phyloP scores from a whole-genome alignment of 2,888 invertebrate species.

The Psococerastis gibbosa region DNA sequence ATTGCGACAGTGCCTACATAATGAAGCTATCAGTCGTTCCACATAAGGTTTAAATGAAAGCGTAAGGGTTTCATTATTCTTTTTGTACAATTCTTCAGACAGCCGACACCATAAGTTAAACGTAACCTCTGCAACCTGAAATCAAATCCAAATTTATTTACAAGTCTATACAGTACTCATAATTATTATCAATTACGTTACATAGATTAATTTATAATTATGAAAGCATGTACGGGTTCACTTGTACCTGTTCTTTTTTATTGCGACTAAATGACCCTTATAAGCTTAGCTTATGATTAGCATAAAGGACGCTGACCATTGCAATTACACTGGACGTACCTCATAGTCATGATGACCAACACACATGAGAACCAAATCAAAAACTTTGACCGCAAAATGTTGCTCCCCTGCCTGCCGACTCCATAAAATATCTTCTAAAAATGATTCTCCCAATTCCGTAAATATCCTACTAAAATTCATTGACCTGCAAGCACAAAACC shows the following conservation, averaged over 20 bases:
- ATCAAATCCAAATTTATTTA: too few species aligned
- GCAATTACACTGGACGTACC: too few species aligned
- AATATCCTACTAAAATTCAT: constrained; percentile 88
- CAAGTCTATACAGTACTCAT: too few species aligned
- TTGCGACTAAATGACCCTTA: too few species aligned
- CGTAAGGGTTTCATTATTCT: constrained; percentile 62
- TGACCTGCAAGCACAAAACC: constrained; percentile 32
- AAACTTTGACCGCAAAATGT: constrained; percentile 61
- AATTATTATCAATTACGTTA: too few species aligned
- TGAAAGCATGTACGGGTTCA: too few species aligned
- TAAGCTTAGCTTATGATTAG: too few species aligned
- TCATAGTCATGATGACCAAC: constrained; percentile 96
- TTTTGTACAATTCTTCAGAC: constrained; percentile 83
- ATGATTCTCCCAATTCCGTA: constrained; percentile 83
- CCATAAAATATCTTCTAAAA: constrained; percentile 63
- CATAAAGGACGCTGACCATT: too few species aligned
- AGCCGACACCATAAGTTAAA: constrained; percentile 94
- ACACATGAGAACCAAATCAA: constrained; percentile 79
- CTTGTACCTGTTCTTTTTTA: too few species aligned
- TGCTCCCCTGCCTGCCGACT: constrained; percentile 36
- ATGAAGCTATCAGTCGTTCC: constrained; percentile 69
- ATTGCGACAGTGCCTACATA: constrained; percentile 88
- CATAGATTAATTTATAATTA: too few species aligned
- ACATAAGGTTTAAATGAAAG: constrained; percentile 75
- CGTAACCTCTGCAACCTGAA: constrained; percentile 58